Conservation (phyloP, 2,888 invertebrate species). For the Tiliacea aurago region DNA sequence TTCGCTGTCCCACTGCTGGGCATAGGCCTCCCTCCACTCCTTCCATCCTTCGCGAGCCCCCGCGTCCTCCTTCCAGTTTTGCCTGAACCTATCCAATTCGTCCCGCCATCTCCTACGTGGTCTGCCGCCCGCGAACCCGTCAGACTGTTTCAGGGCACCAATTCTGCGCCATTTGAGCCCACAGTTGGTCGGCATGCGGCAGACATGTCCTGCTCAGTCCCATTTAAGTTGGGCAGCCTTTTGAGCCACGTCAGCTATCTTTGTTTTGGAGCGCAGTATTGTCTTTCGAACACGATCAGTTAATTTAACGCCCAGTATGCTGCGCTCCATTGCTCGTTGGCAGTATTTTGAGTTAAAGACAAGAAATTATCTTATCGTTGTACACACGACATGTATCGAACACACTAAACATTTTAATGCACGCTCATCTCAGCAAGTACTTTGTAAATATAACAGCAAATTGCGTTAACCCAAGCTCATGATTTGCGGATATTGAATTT, state of each 20-base stretch:
- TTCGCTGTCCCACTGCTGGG: background rate
- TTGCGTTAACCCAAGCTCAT: conserved; percentile 69
- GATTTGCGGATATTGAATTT: conserved; percentile 85
- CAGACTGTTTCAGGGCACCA: background rate
- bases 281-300: no score
- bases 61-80: background rate
- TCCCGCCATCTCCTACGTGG: background rate
- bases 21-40: background rate
- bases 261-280: no score
- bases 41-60: background rate
- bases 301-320: no score
- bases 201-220: no score
- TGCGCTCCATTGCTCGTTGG: no score
- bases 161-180: no score
- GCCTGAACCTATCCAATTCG: background rate
- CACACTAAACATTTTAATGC: conserved; percentile 36
- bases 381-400: conserved; percentile 18
- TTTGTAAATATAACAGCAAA: conserved; percentile 63
- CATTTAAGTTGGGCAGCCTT: no score
- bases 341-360: background rate
- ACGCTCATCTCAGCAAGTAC: conserved; percentile 44
- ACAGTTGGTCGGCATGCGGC: no score
- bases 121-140: background rate
- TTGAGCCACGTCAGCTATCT: no score
- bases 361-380: background rate